Percentiles rank a stretch among this genome's conserved stretches.
These are phyloP conservation scores for Bradysia coprophila DNA, from an alignment of 1,140 invertebrate genomes.

Conservation along the genomic window DNA sequence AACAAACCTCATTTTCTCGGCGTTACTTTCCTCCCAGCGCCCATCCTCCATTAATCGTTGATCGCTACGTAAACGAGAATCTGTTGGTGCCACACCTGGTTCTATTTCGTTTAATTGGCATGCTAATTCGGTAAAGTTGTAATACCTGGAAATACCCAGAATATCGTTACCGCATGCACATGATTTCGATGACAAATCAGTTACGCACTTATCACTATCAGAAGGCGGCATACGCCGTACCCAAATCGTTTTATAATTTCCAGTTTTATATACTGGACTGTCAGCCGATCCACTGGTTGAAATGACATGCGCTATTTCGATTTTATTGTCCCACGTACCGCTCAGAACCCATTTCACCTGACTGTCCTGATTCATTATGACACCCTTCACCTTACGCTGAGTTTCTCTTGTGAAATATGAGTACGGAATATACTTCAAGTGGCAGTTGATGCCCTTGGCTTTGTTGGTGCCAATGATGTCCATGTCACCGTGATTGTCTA, in stretches of 20 bases:
- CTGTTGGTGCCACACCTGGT: constrained; percentile 84
- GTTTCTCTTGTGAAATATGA: constrained; percentile 94
- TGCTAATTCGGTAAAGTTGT: constrained; percentile 88
- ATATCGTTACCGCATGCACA: not conserved
- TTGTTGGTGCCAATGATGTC: constrained; percentile 75
- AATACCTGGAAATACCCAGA: constrained; percentile 43
- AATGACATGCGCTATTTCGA: constrained; percentile 84
- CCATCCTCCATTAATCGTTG: constrained; percentile 96
- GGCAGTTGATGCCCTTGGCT: constrained; percentile 76
- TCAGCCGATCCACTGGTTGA: constrained; percentile 43
- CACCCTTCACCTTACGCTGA: constrained; percentile 72
- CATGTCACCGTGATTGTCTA: constrained; percentile 98
- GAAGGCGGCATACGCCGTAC: constrained; percentile 54
- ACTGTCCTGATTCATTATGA: constrained; percentile 46
- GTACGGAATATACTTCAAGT: constrained; percentile 91
- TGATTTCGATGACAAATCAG: not conserved
- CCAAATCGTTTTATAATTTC: constrained; percentile 70
- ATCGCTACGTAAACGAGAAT: constrained; percentile 84
- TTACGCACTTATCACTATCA: constrained; percentile 34
- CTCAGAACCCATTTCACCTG: constrained; percentile 54
- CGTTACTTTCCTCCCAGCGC: constrained; percentile 90
- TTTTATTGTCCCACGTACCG: constrained; percentile 89
- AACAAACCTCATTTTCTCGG: constrained; percentile 41
- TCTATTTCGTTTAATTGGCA: constrained; percentile 93
- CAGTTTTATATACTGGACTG: constrained; percentile 85